Conservation (phyloP, 2,797 vertebrate species). For the Onychomys leucogaster region DNA sequence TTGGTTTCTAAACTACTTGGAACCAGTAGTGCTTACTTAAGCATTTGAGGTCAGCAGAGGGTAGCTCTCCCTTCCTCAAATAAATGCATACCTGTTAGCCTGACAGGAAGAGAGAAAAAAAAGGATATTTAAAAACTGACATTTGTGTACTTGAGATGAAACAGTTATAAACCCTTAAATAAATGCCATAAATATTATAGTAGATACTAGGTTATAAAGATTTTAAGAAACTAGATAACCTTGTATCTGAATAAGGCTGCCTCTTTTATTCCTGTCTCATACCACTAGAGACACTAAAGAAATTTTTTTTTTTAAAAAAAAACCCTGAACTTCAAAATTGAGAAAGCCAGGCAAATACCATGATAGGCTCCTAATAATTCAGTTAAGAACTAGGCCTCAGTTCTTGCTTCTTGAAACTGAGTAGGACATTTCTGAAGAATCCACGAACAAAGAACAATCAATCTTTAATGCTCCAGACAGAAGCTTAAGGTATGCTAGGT, state of each 20-base stretch:
- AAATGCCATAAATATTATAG: background rate
- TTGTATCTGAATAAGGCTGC: background rate
- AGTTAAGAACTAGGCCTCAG: no score
- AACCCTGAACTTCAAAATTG: background rate
- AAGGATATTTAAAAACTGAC: background rate
- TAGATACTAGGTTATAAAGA: background rate
- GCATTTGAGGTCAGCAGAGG: background rate
- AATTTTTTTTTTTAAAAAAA: conserved; percentile 51
- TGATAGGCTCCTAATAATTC: no score
- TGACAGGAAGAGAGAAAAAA: conserved; percentile 21
- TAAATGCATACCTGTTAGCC: background rate
- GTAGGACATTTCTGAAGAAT: no score
- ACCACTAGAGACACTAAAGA: background rate
- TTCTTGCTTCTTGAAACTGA: no score
- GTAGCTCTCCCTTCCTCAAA: background rate
- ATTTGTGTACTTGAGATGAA: conserved; percentile 6
- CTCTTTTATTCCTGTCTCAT: conserved; percentile 13
- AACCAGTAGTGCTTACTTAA: background rate
- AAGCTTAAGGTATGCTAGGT: no score
- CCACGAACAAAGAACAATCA: no score
- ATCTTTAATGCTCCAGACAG: no score
- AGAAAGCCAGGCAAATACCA: no score
- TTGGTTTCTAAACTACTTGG: conserved; percentile 22
- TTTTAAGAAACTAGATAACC: conserved; percentile 21
- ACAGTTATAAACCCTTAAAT: background rate